Evolutionary conservation across 1,140 invertebrate species (phyloP).

Genomic region (Heliothis virescens): DNA sequence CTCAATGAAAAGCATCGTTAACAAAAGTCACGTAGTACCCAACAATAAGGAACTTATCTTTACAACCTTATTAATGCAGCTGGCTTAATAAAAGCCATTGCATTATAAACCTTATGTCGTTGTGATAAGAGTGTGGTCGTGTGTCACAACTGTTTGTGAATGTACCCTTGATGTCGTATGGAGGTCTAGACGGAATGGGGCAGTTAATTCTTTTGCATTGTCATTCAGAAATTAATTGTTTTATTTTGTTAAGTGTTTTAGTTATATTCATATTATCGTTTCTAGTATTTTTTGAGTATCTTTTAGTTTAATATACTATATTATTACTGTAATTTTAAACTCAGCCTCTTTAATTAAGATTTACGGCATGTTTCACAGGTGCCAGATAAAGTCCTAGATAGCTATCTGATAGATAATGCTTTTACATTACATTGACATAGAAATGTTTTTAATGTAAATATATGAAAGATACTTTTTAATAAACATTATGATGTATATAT

Average conservation of each 20-base stretch:
- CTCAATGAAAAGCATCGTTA: slow-evolving; percentile 54
- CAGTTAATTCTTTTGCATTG: slow-evolving; percentile 10
- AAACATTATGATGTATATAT: no score
- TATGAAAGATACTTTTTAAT: no score
- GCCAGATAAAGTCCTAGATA: no score
- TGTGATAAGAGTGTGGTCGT: not conserved
- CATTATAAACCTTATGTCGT: slow-evolving; percentile 2
- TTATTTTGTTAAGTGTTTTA: not conserved
- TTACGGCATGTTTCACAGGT: no score
- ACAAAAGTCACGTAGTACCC: slow-evolving; percentile 55
- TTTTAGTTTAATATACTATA: no score
- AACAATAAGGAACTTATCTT: slow-evolving; percentile 55
- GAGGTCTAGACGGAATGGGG: slow-evolving; percentile 52
- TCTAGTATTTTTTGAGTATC: no score
- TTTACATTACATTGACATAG: no score
- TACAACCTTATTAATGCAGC: slow-evolving; percentile 15
- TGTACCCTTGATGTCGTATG: slow-evolving; percentile 43
- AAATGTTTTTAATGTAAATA: no score
- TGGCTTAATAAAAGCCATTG: not conserved
- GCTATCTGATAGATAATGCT: no score
- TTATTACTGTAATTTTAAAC: no score
- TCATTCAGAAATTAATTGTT: slow-evolving; percentile 24
- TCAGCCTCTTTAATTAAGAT: no score
- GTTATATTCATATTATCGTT: not conserved
- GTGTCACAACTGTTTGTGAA: not conserved